A percentile compares a stretch with the other conserved stretches of the same genome.
Conservation (phyloP, 2,888 invertebrate genomes). For the Platerodrilus igneus region DNA sequence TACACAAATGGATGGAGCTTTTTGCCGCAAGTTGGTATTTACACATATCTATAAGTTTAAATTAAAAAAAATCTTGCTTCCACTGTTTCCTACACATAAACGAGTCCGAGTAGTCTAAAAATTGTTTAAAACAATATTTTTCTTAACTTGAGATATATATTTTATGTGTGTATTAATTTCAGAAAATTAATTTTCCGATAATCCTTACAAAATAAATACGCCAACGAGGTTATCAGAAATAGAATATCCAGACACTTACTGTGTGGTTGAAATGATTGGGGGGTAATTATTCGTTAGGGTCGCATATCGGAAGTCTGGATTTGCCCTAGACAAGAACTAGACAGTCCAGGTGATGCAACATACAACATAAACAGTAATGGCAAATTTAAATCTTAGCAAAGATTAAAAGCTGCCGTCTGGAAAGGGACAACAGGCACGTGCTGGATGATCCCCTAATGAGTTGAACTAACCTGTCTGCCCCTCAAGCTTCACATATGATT, state of each 20-base stretch:
- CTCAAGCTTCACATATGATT: conserved; percentile 21
- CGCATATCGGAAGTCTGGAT: conserved; percentile 27
- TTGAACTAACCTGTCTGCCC: conserved; percentile 12
- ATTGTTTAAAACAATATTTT: too few species aligned
- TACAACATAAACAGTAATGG: conserved; percentile 12
- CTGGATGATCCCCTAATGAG: conserved; percentile 18
- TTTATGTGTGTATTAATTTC: too few species aligned
- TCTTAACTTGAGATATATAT: too few species aligned
- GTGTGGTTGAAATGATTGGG: conserved; percentile 22
- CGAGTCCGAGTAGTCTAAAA: too few species aligned
- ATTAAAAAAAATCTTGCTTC: too few species aligned
- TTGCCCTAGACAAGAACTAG: conserved; percentile 26
- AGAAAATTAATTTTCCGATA: too few species aligned
- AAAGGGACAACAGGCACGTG: conserved; percentile 17
- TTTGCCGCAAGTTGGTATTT: too few species aligned
- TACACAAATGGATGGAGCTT: too few species aligned
- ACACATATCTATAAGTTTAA: too few species aligned
- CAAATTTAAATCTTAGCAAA: conserved; percentile 7
- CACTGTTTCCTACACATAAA: too few species aligned
- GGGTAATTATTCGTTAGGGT: conserved; percentile 17
- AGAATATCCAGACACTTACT: conserved; percentile 3
- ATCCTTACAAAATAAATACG: too few species aligned
- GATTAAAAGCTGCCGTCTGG: conserved; percentile 7
- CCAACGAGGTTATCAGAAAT: too few species aligned
- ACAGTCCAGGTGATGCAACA: conserved; percentile 27